Evolutionary conservation across 2,113 vertebrate species (phyloP).

Genomic region (Ciconia boyciana): DNA sequence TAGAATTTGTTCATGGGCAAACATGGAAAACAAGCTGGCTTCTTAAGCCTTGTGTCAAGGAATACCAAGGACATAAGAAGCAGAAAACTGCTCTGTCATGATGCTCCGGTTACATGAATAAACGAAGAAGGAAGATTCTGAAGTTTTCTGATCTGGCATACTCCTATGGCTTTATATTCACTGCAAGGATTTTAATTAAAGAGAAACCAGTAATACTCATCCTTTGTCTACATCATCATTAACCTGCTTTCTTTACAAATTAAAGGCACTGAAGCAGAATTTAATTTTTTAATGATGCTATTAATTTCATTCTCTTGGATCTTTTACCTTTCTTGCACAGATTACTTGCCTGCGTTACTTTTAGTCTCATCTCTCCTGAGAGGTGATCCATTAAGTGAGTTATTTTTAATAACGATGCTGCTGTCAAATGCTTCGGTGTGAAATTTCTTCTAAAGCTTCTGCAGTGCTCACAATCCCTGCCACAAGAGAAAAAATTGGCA

Average conservation of each 20-base stretch:
- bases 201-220: neutral
- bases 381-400: neutral
- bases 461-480: neutral
- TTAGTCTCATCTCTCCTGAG: neutral
- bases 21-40: neutral
- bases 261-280: neutral
- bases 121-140: neutral
- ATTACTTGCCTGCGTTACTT: neutral
- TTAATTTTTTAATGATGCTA: neutral
- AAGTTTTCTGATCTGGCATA: neutral
- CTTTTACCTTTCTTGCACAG: neutral
- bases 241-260: neutral
- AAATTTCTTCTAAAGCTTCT: neutral
- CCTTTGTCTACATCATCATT: neutral
- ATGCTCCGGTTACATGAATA: neutral
- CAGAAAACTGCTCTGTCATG: neutral
- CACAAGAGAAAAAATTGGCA: neutral
- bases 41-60: neutral
- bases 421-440: neutral
- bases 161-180: neutral
- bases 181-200: neutral
- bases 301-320: neutral
- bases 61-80: neutral
- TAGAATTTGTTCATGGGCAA: neutral
- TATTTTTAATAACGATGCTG: neutral